Percentiles rank a stretch among this genome's conserved stretches.
Evolutionary conservation across 1,140 invertebrate species (phyloP).

Genomic region (Stegodyphus dumicola): DNA sequence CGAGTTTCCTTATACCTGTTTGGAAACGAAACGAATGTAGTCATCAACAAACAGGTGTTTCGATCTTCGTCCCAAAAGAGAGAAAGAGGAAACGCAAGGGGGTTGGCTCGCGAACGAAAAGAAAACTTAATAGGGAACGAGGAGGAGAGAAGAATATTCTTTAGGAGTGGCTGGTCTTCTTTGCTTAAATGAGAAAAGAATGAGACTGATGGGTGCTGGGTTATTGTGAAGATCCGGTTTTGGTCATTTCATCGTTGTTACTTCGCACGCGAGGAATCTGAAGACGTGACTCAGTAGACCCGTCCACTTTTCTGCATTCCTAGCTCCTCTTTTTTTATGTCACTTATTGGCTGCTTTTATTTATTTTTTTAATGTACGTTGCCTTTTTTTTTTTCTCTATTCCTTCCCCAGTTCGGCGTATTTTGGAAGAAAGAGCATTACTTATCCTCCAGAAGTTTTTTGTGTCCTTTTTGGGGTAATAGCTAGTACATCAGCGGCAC

Average conservation of each 20-base stretch:
- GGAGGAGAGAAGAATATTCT: slow-evolving; percentile 1
- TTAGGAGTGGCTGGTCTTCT: slow-evolving; percentile 37
- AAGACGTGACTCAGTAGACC: slow-evolving; percentile 37
- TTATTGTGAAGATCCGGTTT: slow-evolving; percentile 50
- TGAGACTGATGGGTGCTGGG: slow-evolving; percentile 50
- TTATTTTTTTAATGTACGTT: not conserved
- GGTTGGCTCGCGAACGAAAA: not conserved
- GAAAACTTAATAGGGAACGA: not conserved
- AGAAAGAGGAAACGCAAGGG: not conserved
- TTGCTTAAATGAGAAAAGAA: slow-evolving; percentile 41
- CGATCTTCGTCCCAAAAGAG: not conserved
- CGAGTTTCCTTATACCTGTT: too few species aligned
- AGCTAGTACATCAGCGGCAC: slow-evolving; percentile 2
- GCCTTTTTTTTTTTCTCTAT: not conserved
- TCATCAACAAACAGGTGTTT: not conserved
- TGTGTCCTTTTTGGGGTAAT: not conserved
- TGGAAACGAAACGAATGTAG: not conserved
- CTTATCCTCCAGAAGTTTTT: not conserved
- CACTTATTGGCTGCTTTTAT: slow-evolving; percentile 3
- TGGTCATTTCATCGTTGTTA: slow-evolving; percentile 7
- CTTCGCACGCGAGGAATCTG: slow-evolving; percentile 7
- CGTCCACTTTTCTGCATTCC: slow-evolving; percentile 5
- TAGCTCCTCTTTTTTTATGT: not conserved
- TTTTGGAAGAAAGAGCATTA: not conserved
- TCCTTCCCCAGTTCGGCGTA: not conserved